Conservation (phyloP, 2,113 vertebrate genomes). For the Tragelaphus scriptus region DNA sequence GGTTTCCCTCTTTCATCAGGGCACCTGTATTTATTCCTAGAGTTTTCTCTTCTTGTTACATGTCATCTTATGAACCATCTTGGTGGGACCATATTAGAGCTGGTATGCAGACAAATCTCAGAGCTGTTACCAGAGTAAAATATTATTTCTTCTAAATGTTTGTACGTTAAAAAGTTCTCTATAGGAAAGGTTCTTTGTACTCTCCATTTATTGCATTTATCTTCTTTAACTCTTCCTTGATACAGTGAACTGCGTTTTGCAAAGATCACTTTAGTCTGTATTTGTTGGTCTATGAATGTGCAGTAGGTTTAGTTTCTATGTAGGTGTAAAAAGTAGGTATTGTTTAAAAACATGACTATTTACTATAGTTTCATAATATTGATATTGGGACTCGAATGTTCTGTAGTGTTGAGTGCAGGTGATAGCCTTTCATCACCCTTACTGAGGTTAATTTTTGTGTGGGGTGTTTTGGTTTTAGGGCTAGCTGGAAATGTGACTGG, state of each 20-base stretch:
- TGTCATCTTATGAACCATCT: neutral
- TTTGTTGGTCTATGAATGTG: neutral
- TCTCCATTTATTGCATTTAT: neutral
- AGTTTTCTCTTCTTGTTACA: slow-evolving; percentile 12
- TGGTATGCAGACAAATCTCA: neutral
- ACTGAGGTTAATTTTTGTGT: neutral
- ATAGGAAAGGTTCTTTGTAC: neutral
- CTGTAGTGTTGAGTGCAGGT: neutral
- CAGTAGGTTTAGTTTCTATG: neutral
- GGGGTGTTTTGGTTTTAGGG: neutral
- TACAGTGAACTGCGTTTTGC: neutral
- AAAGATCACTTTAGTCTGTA: neutral
- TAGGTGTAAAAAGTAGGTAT: neutral
- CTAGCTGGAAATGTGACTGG: neutral
- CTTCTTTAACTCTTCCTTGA: neutral
- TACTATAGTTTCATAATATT: neutral
- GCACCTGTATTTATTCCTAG: neutral
- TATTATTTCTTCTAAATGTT: neutral
- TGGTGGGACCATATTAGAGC: neutral
- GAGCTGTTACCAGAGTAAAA: neutral
- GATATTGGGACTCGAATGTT: neutral
- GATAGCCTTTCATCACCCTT: neutral
- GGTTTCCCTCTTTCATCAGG: slow-evolving; percentile 9
- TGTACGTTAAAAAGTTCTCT: neutral
- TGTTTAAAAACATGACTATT: neutral